phyloP scores from a whole-genome alignment of 2,113 vertebrate species.

The Oceanites oceanicus region DNA sequence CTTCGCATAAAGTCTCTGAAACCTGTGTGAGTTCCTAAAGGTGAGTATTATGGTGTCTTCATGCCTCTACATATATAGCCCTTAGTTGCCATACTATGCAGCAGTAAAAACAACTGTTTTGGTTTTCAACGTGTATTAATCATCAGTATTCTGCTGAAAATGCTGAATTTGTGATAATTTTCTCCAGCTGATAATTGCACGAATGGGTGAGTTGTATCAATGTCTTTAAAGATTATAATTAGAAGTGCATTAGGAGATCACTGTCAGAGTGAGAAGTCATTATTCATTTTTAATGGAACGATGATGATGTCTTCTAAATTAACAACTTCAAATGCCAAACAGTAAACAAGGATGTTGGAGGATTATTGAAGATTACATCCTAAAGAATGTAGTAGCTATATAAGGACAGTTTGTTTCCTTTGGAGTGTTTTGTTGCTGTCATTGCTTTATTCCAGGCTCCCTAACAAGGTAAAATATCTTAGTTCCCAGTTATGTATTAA shows the following conservation, averaged over 20 bases:
- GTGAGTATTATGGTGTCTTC: neutral
- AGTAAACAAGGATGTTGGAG: neutral
- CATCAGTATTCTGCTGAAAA: neutral
- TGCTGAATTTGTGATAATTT: neutral
- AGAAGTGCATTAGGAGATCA: neutral
- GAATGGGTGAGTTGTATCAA: neutral
- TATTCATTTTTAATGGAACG: neutral
- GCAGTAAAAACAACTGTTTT: neutral
- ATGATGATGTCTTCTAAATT: neutral
- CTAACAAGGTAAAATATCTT: neutral
- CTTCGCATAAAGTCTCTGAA: neutral
- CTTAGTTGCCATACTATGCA: neutral
- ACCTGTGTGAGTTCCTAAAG: neutral
- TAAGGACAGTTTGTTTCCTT: neutral
- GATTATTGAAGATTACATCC: neutral
- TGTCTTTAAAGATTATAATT: neutral
- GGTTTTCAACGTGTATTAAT: neutral
- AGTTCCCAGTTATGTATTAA: neutral
- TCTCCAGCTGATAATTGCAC: neutral
- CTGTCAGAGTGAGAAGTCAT: neutral
- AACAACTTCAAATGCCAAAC: neutral
- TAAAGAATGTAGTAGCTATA: neutral
- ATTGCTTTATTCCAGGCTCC: neutral
- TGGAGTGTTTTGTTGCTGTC: neutral
- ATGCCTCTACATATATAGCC: neutral